A percentile compares a stretch with the other conserved stretches of the same genome.
Evolutionary conservation across 2,113 vertebrate species (phyloP).

Genomic region (Myotis lucifugus): DNA sequence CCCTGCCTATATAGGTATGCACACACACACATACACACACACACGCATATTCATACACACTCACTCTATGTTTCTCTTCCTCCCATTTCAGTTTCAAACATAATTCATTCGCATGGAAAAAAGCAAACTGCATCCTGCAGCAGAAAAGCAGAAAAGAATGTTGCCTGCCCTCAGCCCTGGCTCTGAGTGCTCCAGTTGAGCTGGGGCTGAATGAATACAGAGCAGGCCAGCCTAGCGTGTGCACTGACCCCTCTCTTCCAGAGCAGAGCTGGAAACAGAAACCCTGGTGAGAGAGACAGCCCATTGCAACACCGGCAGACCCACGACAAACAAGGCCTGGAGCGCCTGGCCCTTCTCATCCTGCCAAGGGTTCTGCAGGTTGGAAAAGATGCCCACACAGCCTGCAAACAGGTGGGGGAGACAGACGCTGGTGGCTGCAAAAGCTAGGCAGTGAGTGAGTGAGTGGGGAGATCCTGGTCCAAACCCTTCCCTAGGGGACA

Average conservation of each 20-base stretch:
- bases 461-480: not conserved
- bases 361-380: conserved; percentile 20
- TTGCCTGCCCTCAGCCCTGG: conserved; percentile 80
- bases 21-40: conserved; percentile 15
- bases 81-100: conserved; percentile 79
- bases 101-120: conserved; percentile 81
- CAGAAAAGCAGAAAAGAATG: conserved; percentile 79
- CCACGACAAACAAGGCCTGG: not conserved
- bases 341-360: not conserved
- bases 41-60: conserved; percentile 35
- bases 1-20: conserved; percentile 56
- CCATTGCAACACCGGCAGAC: not conserved
- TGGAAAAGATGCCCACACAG: conserved; percentile 24
- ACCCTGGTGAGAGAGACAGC: not conserved
- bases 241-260: conserved; percentile 51
- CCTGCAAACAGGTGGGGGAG: conserved; percentile 55
- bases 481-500: not conserved
- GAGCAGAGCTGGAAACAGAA: conserved; percentile 53
- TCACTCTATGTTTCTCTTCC: conserved; percentile 81
- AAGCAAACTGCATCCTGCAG: conserved; percentile 76
- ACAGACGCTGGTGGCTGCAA: not conserved
- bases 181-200: conserved; percentile 73
- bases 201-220: conserved; percentile 56
- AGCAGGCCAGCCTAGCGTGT: conserved; percentile 7
- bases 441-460: not conserved